A percentile compares a stretch with the other conserved stretches of the same genome.
phyloP scores from a whole-genome alignment of 2,797 vertebrate genomes.

The Argentina silus region DNA sequence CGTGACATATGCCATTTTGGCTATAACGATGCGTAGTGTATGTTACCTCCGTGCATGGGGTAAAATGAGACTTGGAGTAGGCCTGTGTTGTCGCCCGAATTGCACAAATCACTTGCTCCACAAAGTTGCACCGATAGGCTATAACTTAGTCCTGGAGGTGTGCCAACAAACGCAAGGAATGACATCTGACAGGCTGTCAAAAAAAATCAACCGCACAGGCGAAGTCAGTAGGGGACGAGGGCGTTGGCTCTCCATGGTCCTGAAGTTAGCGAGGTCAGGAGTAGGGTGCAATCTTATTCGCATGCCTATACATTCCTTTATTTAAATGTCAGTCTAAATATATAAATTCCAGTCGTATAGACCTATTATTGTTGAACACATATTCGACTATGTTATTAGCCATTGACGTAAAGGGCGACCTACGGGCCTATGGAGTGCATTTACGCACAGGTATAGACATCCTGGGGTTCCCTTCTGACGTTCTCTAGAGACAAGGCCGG shows the following conservation, averaged over 20 bases:
- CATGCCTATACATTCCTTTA: no score
- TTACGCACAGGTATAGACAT: no score
- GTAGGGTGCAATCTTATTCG: background rate
- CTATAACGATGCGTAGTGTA: background rate
- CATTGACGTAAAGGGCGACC: no score
- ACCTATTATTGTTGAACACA: no score
- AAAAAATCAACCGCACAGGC: background rate
- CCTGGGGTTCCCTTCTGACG: no score
- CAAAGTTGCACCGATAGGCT: background rate
- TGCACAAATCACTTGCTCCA: no score
- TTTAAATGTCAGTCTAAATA: no score
- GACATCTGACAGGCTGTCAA: background rate
- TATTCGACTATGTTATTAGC: no score
- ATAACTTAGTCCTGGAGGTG: background rate
- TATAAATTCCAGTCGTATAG: no score
- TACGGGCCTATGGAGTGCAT: no score
- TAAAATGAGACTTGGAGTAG: background rate
- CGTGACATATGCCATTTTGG: no score
- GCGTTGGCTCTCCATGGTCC: background rate
- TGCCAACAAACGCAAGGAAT: background rate
- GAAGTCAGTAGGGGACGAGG: background rate
- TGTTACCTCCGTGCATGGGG: background rate
- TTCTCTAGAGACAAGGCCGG: no score
- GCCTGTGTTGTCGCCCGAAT: background rate
- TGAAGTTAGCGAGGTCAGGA: background rate